Conservation (phyloP, 2,888 invertebrate genomes). For the Aleiodes alternator region DNA sequence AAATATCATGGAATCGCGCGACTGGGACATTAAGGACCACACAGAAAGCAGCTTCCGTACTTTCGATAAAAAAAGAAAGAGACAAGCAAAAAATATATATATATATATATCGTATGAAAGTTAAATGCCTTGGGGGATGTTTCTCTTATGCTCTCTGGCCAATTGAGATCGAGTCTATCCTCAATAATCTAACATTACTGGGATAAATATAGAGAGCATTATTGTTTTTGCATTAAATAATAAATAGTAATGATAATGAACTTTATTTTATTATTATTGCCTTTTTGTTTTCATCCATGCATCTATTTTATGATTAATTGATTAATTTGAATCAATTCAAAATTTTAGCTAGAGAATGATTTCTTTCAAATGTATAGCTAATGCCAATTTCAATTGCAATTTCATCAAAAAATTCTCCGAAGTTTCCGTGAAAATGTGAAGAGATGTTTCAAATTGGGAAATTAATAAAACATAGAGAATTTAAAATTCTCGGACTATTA, state of each 20-base stretch:
- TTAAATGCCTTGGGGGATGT: constrained; percentile 66
- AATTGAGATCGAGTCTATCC: constrained; percentile 39
- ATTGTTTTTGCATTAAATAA: too few relatives aligned
- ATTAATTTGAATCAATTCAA: too few relatives aligned
- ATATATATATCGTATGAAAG: constrained; percentile 64
- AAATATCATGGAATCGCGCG: constrained; percentile 70
- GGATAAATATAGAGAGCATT: too few relatives aligned
- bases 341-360: too few relatives aligned
- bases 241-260: not conserved
- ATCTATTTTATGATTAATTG: not conserved
- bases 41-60: constrained; percentile 60
- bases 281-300: too few relatives aligned
- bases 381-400: not conserved
- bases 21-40: constrained; percentile 62
- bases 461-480: constrained; percentile 14
- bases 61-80: constrained; percentile 27
- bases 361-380: not conserved
- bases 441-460: constrained; percentile 10
- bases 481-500: constrained; percentile 30
- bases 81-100: constrained; percentile 51
- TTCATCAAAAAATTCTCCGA: not conserved
- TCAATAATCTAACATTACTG: constrained; percentile 5
- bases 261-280: not conserved
- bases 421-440: constrained; percentile 47
- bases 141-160: constrained; percentile 52